These are phyloP conservation scores for Diadema setosum DNA, from an alignment of 35 echinoderm and acorn worm genomes.

Conservation along the genomic window DNA sequence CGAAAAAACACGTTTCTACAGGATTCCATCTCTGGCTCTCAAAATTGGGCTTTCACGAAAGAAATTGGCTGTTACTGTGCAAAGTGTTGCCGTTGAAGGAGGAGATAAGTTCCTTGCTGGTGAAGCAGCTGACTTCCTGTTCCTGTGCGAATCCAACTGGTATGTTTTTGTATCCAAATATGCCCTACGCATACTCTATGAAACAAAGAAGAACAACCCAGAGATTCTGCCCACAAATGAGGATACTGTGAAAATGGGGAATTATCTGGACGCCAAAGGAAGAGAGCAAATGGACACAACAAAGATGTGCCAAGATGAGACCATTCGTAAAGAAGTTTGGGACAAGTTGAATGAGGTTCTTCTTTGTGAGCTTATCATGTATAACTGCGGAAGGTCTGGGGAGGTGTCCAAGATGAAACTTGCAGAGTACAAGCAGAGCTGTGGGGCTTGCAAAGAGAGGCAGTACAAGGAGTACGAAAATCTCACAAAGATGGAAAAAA, in stretches of 20 bases:
- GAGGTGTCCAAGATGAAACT: neutral
- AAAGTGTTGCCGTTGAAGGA: neutral
- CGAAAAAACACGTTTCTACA: neutral
- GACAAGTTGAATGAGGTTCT: neutral
- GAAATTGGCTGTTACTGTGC: constrained; percentile 8
- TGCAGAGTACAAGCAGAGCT: neutral
- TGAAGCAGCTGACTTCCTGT: neutral
- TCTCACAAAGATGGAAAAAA: neutral
- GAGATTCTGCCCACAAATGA: constrained; percentile 2
- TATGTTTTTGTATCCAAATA: neutral
- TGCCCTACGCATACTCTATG: neutral
- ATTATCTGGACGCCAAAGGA: neutral
- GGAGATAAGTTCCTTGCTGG: neutral
- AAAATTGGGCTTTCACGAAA: neutral
- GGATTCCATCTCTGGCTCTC: neutral
- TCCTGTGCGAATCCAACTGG: neutral
- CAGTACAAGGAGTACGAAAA: neutral
- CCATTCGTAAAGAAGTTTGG: neutral
- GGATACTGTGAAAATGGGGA: constrained; percentile 13
- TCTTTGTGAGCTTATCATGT: no score
- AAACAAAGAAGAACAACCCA: neutral
- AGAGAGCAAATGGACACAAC: neutral
- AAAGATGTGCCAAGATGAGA: neutral
- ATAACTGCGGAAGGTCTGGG: neutral
- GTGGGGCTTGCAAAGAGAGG: neutral